Evolutionary conservation across 2,797 vertebrate species (phyloP).

Genomic region (Lithobates sylvaticus): DNA sequence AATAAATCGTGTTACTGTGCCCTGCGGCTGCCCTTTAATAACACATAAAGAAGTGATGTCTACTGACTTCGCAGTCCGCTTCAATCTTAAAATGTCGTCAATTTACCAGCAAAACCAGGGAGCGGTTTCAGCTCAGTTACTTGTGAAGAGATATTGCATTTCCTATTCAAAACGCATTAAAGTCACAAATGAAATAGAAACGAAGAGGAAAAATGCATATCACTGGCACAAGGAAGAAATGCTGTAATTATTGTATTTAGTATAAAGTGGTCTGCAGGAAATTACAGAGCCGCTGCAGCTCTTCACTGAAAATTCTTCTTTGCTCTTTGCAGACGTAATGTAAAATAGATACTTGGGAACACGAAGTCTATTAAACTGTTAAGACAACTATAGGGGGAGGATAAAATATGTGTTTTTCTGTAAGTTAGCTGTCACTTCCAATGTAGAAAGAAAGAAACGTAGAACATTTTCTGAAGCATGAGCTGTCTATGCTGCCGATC

Average conservation of each 20-base stretch:
- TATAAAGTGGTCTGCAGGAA: neutral
- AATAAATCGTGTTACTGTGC: too few species aligned
- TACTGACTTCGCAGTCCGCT: too few species aligned
- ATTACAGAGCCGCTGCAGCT: neutral
- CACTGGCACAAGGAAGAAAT: neutral
- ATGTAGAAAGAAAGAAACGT: neutral
- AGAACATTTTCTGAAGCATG: too few species aligned
- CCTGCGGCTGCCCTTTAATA: too few species aligned
- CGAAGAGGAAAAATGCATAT: constrained; percentile 13
- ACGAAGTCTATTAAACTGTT: neutral
- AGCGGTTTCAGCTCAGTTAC: neutral
- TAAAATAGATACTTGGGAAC: neutral
- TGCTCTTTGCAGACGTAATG: neutral
- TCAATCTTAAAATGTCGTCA: too few species aligned
- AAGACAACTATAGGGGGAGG: neutral
- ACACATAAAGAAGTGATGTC: too few species aligned
- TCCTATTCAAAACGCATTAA: neutral
- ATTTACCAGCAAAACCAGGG: neutral
- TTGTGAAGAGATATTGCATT: constrained; percentile 8
- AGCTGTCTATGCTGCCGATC: too few species aligned
- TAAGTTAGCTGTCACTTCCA: neutral
- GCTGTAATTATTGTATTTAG: constrained; percentile 4
- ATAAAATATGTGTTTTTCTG: neutral
- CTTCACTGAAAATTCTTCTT: neutral
- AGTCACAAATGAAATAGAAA: neutral